These are phyloP conservation scores for Oreochromis mossambicus DNA, from an alignment of 2,797 vertebrate species.

Conservation along the genomic window DNA sequence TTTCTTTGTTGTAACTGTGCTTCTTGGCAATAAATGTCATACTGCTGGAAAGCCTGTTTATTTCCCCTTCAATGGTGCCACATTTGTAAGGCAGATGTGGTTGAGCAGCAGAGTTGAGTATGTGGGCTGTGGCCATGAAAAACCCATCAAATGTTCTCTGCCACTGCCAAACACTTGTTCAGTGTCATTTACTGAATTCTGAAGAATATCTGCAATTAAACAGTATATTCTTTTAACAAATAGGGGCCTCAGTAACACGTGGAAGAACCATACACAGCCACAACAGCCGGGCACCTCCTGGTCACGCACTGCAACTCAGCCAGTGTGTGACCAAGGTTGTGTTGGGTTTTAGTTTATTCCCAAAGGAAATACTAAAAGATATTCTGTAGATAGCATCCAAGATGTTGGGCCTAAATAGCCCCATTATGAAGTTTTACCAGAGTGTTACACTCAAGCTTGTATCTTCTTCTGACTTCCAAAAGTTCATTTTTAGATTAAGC, in stretches of 20 bases:
- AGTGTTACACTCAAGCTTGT: rapidly evolving
- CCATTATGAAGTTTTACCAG: background rate
- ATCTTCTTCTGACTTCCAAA: background rate
- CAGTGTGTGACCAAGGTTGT: background rate
- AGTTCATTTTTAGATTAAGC: background rate
- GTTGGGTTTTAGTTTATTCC: background rate
- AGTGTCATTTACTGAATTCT: background rate
- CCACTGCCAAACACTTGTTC: background rate
- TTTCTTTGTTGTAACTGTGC: background rate
- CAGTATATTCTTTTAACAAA: background rate
- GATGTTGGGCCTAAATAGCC: background rate
- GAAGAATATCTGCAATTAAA: background rate
- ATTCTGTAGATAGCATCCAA: background rate
- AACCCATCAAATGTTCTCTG: rapidly evolving
- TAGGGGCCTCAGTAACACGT: background rate
- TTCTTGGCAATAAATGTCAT: rapidly evolving
- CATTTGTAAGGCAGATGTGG: background rate
- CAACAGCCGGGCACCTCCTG: background rate
- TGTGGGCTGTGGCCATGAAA: background rate
- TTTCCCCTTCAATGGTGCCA: background rate
- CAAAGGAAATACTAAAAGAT: background rate
- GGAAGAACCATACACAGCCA: background rate
- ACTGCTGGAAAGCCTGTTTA: background rate
- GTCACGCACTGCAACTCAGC: background rate
- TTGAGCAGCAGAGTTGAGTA: background rate